Evolutionary conservation across 2,113 vertebrate species (phyloP), one percentile per base, ranked within the genome.

Genomic region (Sylvia atricapilla): DNA sequence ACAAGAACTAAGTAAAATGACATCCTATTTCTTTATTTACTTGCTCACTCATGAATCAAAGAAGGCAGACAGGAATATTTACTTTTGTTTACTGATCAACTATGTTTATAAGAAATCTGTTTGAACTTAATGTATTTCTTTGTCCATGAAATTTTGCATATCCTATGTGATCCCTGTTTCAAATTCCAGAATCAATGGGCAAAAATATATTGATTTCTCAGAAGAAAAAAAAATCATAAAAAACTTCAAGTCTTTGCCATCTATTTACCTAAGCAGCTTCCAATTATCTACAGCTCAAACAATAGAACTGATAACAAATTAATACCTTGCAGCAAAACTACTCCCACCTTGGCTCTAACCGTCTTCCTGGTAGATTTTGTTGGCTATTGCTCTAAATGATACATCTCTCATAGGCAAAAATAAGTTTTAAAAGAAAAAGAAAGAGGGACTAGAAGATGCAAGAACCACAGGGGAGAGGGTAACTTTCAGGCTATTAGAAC

Each of bases 191-290:
- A 62, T 80, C 3, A 50, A 16, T 35, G 23, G 25, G 15, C 4
- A 50, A 28, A 90, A 89, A 39, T 20, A 1, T 35, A 46, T 21
- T 62, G 20, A 70, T 66, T 84, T 69, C 49, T 76, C 18, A 53
- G 31, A 62, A 8, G 2, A 33, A 41, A 62, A 52, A 28, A 44
- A 60, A 76, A 79, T 47, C 4, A 33, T 35, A 15, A 53, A 84
- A 85, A 11, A 52, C 1, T 33, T 55, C 44, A 55, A 79, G 6
- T 20, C 2, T 79, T 69, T 88, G 27, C 14, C 15, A 49, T 70
- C 30, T 79, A 33, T 87, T 82, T 93, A 75, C 41, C 23, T 59
- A 60, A 72, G n/a, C 8, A 90, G 27, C 31, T 91, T 87, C 63
- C 20, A 87, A 37, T 89, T 68, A 64, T 37, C 28, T 79, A 14